Evolutionary conservation across 2,888 invertebrate species (phyloP), one percentile per base, ranked within the genome.

Genomic region (Cinara cedri): DNA sequence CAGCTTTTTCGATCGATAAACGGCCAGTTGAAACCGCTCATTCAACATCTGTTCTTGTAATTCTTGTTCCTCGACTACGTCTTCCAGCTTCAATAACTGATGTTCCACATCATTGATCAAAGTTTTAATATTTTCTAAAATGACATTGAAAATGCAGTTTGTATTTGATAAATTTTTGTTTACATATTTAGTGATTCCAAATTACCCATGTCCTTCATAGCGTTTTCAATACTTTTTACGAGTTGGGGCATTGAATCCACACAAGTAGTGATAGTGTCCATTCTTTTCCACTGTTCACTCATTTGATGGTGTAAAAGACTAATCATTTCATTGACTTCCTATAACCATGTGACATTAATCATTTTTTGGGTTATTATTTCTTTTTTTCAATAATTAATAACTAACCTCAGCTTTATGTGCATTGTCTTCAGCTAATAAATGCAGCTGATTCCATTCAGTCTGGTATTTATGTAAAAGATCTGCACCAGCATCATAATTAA

Each of bases 1-100:
- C 85, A 91, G 87, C 86, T 92, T 92, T 83, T 90, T 90, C 83
- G 91, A 90, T 85, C 91, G 90, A 83, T 92, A 92, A 82, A 91
- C 85, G 21, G 90, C 89, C 75, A 93, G 87, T 82, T 92, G 91
- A 84, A 91, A 91, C 83, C 90, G 88, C 84, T 93, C 92, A 84
- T 92, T 91, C 62, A 90, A 84, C 85, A 92, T 91, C 86, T 90
- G 89, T 84, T 89, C 90, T 84, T 92, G 90, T 84, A 92, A 88
- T 82, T 92, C 91, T 82, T 90, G 88, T 82, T 89, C 89, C 84
- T 93, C 92, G 16, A 92, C 89, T 81, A 91, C 85, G 84, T 91
- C 90, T 84, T 93, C 91, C 81, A 92, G 88, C 74, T 89, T 87
- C 13, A 90, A 86, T 70, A 93, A 84, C 55, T 90, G 89, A 34